Evolutionary conservation across 2,113 vertebrate species (phyloP).

Genomic region (Parotia lawesii): DNA sequence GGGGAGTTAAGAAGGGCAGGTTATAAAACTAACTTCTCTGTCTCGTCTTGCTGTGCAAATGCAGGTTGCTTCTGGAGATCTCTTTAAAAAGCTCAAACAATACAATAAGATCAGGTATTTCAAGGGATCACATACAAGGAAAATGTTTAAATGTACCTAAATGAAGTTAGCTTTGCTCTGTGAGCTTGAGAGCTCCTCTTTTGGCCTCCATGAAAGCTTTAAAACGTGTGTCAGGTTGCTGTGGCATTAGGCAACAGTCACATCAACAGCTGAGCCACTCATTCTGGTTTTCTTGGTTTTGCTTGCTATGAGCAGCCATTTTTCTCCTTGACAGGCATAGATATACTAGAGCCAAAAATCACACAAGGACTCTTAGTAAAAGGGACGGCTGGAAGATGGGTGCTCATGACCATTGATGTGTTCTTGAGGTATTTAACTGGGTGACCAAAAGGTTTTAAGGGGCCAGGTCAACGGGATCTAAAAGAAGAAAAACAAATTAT

Average conservation of each 20-base stretch:
- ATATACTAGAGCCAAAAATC: not conserved
- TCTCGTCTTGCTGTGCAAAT: not conserved
- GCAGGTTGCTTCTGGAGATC: not conserved
- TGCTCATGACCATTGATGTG: rapidly evolving
- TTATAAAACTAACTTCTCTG: not conserved
- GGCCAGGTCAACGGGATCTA: not conserved
- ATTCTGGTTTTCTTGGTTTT: not conserved
- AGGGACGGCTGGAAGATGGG: not conserved
- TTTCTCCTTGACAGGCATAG: not conserved
- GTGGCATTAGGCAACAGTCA: not conserved
- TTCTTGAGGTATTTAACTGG: not conserved
- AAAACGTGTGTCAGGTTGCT: not conserved
- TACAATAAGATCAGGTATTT: not conserved
- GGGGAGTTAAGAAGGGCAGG: not conserved
- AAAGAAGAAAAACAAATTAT: not conserved
- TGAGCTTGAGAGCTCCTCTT: not conserved
- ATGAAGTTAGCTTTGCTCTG: not conserved
- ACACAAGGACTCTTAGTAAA: not conserved
- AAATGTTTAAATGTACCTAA: not conserved
- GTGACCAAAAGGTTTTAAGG: not conserved
- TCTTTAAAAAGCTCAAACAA: not conserved
- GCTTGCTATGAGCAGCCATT: not conserved
- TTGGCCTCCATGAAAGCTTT: not conserved
- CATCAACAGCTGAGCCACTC: not conserved
- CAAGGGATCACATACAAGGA: not conserved